Base-by-base conservation (phyloP, 2,113 vertebrate genomes). In the Gobiocypris rarus region DNA sequence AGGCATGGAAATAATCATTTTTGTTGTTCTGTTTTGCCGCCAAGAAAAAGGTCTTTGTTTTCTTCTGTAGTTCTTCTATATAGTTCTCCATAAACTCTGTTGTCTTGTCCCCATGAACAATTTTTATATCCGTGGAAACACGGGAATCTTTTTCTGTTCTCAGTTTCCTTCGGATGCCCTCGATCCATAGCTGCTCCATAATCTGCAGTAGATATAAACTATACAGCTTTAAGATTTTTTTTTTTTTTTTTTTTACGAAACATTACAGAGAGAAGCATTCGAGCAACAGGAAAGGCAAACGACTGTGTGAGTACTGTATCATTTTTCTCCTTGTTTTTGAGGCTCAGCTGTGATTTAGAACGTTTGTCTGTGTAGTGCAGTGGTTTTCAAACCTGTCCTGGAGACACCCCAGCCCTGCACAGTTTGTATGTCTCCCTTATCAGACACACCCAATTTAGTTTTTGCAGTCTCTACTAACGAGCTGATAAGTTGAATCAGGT, bases 201-300 rank as follows among this genome's bases (percentile, higher is more conserved):
- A 73, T 73, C 69, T 73, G 69, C 31, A 73, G 22, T 41, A 43
- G 69, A 73, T 61, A 61, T 61, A 61, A 61, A 61, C 59, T 28
- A 61, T 28, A 61, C 24, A 61, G 10, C 58, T 61, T 61, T 61
- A 26, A 61, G 59, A 45, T n/a, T n/a, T n/a, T n/a, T n/a, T n/a
- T n/a, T n/a, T n/a, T n/a, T n/a, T n/a, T n/a, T n/a, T n/a, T n/a
- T 50, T 73, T 88, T 84, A 88, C 58, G 63, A 84, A 65, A 88
- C 88, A 86, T 81, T 61, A 28, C 59, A 61, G 59, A 61, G 28
- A 61, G 11, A 61, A 24, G 28, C 59, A 61, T n/a, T n/a, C n/a
- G n/a, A n/a, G n/a, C n/a, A n/a, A n/a, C n/a, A n/a, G n/a, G n/a
- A n/a, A n/a, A n/a, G n/a, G n/a, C 59, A 61, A 9, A 3, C 26